A percentile compares a stretch with the other conserved stretches of the same genome.
These are phyloP conservation scores for Ephestia elutella DNA, from an alignment of 1,140 invertebrate species.

Conservation along the genomic window DNA sequence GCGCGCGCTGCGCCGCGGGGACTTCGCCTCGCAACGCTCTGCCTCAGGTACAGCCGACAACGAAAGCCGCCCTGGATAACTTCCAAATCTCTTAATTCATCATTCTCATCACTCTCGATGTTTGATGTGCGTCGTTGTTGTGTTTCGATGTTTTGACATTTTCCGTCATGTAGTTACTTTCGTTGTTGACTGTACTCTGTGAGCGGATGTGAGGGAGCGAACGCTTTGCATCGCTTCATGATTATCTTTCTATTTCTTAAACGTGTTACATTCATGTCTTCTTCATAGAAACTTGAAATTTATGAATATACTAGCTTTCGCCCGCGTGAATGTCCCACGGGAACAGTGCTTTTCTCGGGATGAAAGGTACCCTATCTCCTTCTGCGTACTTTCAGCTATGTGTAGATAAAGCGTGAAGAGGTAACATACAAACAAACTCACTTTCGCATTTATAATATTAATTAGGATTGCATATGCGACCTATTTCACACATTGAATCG, in stretches of 20 bases:
- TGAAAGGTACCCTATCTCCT: too few relatives aligned
- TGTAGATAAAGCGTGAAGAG: too few relatives aligned
- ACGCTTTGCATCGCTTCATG: slow-evolving; percentile 1
- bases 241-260: not conserved
- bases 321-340: too few relatives aligned
- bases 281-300: not conserved
- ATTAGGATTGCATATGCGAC: not conserved
- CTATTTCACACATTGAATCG: too few relatives aligned
- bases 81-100: not conserved
- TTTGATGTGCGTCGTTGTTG: slow-evolving; percentile 5
- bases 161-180: slow-evolving; percentile 6
- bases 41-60: slow-evolving; percentile 73
- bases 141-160: not conserved
- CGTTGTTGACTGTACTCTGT: slow-evolving; percentile 19
- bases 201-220: slow-evolving; percentile 17
- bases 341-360: too few relatives aligned
- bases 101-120: slow-evolving; percentile 6
- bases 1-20: slow-evolving; percentile 78
- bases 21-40: slow-evolving; percentile 80
- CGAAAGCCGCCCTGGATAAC: slow-evolving; percentile 10
- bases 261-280: not conserved
- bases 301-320: too few relatives aligned
- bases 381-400: too few relatives aligned
- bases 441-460: too few relatives aligned
- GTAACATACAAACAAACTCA: too few relatives aligned